Conservation (phyloP, 2,888 invertebrate genomes). For the Pachycephus smyrnensis region DNA sequence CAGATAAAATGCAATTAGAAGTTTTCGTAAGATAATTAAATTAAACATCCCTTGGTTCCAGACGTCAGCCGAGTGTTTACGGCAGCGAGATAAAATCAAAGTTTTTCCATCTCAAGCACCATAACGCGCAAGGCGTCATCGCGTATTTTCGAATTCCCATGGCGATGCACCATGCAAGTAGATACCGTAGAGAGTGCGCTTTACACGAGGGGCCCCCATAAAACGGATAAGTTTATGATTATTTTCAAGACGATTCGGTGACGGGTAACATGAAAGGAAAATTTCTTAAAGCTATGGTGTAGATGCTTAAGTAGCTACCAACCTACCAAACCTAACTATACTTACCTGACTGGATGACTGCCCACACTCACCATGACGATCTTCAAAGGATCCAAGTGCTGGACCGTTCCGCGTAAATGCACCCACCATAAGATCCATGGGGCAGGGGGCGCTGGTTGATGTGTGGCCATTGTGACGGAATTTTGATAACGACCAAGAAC, state of each 20-base stretch:
- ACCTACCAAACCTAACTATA: neutral
- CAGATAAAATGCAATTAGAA: neutral
- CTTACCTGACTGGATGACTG: neutral
- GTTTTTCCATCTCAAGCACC: neutral
- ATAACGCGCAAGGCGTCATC: neutral
- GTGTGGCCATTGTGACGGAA: conserved; percentile 60
- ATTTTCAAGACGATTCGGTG: conserved; percentile 50
- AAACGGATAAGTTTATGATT: conserved; percentile 51
- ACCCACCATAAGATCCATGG: neutral
- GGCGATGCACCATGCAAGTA: neutral
- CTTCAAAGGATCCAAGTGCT: neutral
- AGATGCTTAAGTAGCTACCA: neutral
- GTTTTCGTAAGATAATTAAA: neutral
- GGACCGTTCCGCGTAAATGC: neutral
- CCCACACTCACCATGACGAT: neutral
- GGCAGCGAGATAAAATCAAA: neutral
- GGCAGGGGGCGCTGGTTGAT: conserved; percentile 33
- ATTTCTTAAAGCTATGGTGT: neutral
- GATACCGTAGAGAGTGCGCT: neutral
- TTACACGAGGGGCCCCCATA: conserved; percentile 34
- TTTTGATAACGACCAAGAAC: conserved; percentile 61
- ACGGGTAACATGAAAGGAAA: conserved; percentile 32
- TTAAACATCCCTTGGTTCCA: neutral
- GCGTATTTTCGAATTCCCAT: neutral
- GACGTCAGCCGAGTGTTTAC: neutral